Evolutionary conservation across 2,113 vertebrate species (phyloP).

Genomic region (Semnornis frantzii): DNA sequence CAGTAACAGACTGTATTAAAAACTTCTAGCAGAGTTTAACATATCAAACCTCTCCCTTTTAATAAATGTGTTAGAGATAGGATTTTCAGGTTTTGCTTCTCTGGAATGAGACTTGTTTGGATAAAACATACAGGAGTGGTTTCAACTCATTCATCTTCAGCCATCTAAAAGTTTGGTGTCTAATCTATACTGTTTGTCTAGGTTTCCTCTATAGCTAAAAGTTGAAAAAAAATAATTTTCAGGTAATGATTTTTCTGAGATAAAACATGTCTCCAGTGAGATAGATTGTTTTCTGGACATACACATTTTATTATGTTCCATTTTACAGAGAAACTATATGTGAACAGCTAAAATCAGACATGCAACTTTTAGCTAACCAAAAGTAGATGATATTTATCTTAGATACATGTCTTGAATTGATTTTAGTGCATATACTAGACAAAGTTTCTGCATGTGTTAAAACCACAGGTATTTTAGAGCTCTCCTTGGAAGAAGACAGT

Average conservation of each 20-base stretch:
- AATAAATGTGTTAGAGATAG: neutral
- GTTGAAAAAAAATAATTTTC: neutral
- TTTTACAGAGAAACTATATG: neutral
- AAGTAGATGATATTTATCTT: neutral
- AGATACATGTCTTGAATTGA: neutral
- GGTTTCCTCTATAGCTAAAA: neutral
- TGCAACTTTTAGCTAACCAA: neutral
- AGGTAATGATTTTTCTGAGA: neutral
- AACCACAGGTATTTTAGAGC: neutral
- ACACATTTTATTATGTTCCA: neutral
- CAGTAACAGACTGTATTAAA: neutral
- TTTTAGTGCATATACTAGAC: neutral
- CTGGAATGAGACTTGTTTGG: neutral
- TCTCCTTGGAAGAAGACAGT: neutral
- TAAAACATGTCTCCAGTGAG: neutral
- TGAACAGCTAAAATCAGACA: neutral
- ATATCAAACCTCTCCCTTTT: neutral
- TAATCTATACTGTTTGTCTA: neutral
- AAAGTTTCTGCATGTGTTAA: neutral
- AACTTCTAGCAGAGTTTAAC: neutral
- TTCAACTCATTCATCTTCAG: neutral
- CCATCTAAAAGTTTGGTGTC: neutral
- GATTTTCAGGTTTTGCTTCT: neutral
- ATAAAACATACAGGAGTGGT: neutral
- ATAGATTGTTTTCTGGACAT: neutral